Evolutionary conservation across 1,140 invertebrate species (phyloP), one percentile per base, ranked within the genome.

Genomic region (Anadara kagoshimensis): DNA sequence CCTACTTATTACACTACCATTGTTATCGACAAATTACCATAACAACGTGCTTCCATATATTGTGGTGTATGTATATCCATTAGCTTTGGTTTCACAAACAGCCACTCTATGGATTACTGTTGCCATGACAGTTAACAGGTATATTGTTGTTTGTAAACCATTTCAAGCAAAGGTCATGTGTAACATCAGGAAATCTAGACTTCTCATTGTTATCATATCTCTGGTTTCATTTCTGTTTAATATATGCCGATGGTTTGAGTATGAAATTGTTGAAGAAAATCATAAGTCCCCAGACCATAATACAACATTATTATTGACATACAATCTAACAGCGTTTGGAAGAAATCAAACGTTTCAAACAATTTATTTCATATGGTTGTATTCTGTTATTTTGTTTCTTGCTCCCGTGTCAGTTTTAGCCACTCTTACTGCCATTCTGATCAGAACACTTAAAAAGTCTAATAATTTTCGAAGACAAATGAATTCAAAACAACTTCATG

Each of bases 121-220:
- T 57, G 95, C 95, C 0, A 97, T 99, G 47, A 98, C 97, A 0
- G 92, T 98, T 78, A 97, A 99, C 89, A 92, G 97, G 56, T 99
- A 97, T 90, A 95, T 99, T 53, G 97, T 97, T 1, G 97, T 99
- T 0, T 98, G 97, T 86, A 95, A 98, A 88, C 97, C 97, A 0
- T 90, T 98, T 11, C 92, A 93, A 73, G 96, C 96, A 0, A 92
- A 95, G 56, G 94, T 94, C 0, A 92, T 98, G 58, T 98, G 97
- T 89, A 98, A 96, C 0, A 96, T 96, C 81, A 93, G 95, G 1
- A 91, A 97, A 49, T 96, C 97, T 7, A 92, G 95, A 47, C 91
- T 94, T 73, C 96, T 96, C 81, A 95, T 98, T 10, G 87, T 95
- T 2, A 90, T 92, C n/a, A 96, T 97, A 70, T 93, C 94, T 0